Evolutionary conservation across 2,797 vertebrate genomes (phyloP).

Genomic region (Coranthus polyacanthus): DNA sequence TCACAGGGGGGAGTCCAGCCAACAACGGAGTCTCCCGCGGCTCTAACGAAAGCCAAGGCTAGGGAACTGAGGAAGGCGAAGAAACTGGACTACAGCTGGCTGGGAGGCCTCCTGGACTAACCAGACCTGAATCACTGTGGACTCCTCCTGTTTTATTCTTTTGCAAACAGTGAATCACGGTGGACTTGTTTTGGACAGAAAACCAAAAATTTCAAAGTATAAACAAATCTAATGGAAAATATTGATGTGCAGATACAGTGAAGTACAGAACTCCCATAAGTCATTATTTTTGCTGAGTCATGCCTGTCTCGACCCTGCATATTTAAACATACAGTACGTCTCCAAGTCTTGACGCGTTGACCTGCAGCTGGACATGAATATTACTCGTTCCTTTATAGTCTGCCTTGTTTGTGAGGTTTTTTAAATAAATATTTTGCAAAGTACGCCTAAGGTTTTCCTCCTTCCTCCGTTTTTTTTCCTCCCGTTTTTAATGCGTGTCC

Average conservation of each 20-base stretch:
- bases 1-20: constrained; percentile 24
- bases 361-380: not conserved
- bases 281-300: too few species aligned
- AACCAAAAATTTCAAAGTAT: not conserved
- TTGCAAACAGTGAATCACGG: not conserved
- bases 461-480: too few species aligned
- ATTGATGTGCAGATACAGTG: constrained; percentile 2
- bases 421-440: too few species aligned
- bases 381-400: not conserved
- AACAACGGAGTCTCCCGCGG: constrained; percentile 52
- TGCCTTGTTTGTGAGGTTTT: too few species aligned
- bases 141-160: constrained; percentile 3
- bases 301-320: not conserved
- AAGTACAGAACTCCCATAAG: not conserved
- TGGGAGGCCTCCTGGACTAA: constrained; percentile 68
- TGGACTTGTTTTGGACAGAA: not conserved
- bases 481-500: too few species aligned
- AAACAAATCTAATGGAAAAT: constrained; percentile 14
- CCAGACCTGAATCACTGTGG: not conserved
- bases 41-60: constrained; percentile 85
- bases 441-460: too few species aligned
- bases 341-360: not conserved
- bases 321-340: too few species aligned
- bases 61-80: constrained; percentile 88
- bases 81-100: constrained; percentile 92